Conservation (phyloP, 2,113 vertebrate genomes). For the Phoenicopterus ruber region DNA sequence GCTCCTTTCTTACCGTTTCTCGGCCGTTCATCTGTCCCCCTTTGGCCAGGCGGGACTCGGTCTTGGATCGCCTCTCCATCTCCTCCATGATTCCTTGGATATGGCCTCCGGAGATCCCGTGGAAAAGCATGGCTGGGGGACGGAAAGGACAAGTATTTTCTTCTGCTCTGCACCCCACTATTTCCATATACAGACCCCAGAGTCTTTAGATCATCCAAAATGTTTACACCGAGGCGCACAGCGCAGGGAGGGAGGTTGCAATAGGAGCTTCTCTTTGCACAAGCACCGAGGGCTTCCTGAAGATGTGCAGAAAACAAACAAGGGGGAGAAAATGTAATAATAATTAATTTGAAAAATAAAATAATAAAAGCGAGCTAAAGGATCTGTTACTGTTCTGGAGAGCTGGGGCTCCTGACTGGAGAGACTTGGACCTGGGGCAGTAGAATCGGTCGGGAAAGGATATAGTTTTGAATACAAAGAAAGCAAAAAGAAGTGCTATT, state of each 20-base stretch:
- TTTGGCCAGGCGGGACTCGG: conserved; percentile 92
- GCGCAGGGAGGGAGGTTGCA: conserved; percentile 17
- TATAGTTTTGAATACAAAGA: conserved; percentile 73
- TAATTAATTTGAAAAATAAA: conserved; percentile 47
- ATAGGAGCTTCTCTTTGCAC: conserved; percentile 50
- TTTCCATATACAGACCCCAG: conserved; percentile 95
- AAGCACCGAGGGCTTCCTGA: conserved; percentile 55
- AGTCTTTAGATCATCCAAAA: conserved; percentile 85
- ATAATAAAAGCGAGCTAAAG: conserved; percentile 48
- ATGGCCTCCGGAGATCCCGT: conserved; percentile 99
- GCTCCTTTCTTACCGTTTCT: conserved; percentile 87
- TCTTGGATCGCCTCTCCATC: conserved; percentile 97
- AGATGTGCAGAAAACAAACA: conserved; percentile 69
- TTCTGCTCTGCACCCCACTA: conserved; percentile 96
- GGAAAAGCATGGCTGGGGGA: conserved; percentile 99
- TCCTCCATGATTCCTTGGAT: conserved; percentile 99
- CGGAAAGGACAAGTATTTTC: conserved; percentile 96
- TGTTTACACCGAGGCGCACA: conserved; percentile 62
- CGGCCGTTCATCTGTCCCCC: conserved; percentile 95
- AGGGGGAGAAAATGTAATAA: conserved; percentile 48
- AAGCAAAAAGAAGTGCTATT: conserved; percentile 71
- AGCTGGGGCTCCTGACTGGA: conserved; percentile 60
- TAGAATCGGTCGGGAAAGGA: conserved; percentile 54
- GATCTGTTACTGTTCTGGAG: conserved; percentile 35
- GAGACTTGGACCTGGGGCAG: conserved; percentile 32